Conservation (phyloP, 2,888 invertebrate genomes). For the Aphrophora alni region DNA sequence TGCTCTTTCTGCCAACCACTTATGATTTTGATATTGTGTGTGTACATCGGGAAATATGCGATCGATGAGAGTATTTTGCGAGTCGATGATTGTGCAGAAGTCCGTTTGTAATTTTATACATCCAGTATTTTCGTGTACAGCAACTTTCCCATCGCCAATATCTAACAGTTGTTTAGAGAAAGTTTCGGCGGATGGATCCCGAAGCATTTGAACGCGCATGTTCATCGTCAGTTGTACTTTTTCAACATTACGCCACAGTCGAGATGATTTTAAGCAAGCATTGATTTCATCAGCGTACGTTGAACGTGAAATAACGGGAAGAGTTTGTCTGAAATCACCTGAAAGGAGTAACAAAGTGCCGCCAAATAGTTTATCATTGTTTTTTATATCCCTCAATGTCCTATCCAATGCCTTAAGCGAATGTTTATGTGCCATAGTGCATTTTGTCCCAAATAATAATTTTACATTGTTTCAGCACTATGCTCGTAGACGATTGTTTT, state of each 20-base stretch:
- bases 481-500: constrained; percentile 48
- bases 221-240: background rate
- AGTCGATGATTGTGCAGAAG: constrained; percentile 53
- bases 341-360: background rate
- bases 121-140: constrained; percentile 52
- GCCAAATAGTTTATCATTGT: constrained; percentile 15
- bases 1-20: constrained; percentile 48
- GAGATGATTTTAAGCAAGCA: no score
- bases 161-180: background rate
- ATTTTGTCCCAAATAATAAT: constrained; percentile 57
- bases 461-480: constrained; percentile 51
- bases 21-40: constrained; percentile 27
- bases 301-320: constrained; percentile 10
- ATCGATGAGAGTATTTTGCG: constrained; percentile 42
- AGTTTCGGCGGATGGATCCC: background rate
- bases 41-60: constrained; percentile 14
- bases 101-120: constrained; percentile 53
- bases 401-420: constrained; percentile 54
- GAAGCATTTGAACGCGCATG: no score
- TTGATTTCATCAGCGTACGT: constrained; percentile 25
- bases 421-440: constrained; percentile 56
- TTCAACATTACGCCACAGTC: constrained; percentile 2
- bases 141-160: constrained; percentile 38
- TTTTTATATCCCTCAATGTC: constrained; percentile 44
- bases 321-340: constrained; percentile 22